Base-by-base conservation (phyloP, 37 sponge, comb jelly and placozoan genomes). In the Ianthella basta region DNA sequence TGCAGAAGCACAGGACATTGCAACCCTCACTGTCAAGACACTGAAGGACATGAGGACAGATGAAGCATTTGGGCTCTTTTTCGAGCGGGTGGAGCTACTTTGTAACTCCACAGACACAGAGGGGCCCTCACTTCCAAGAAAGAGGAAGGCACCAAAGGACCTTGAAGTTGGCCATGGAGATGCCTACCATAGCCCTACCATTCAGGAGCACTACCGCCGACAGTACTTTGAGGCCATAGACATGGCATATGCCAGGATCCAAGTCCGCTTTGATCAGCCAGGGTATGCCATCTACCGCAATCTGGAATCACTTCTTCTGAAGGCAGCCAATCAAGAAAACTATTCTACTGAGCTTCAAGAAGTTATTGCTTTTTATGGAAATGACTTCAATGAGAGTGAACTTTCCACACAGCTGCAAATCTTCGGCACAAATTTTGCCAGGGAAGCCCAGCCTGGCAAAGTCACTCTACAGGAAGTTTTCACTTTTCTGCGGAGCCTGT, bases 141-240 rank as follows among this genome's bases (percentile, higher is more conserved):
- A 87, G 77, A 55, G 74, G n/a, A 87, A 29, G 68, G 88, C 82
- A 32, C 83, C 82, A 37, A 30, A 56, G 30, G 15, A 72, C 53
- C 13, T 25, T 24, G 86, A 78, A 50, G 38, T 70, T 70, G 84
- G 84, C 59, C 25, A 54, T 27, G 69, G 13, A 23, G 75, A 81
- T 55, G 88, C 64, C 16, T 69, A n/a, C 83, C 82, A 81, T 27
- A 69, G 63, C 35, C 32, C 14, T 0, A 72, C 60, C 32, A 82
- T 82, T 35, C 82, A 72, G 39, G 82, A 82, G 38, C 83, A 87
- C 50, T 87, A 87, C 41, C 77, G 83, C 29, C 61, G 0, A 18
- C 88, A 82, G 75, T 87, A 87, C 81, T 86, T 34, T 75, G 85
- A 85, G 73, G 85, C 78, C 1, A 53, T 86, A 29, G 86, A 86